Evolutionary conservation across 2,797 vertebrate species (phyloP).

Genomic region (Siniperca scherzeri): DNA sequence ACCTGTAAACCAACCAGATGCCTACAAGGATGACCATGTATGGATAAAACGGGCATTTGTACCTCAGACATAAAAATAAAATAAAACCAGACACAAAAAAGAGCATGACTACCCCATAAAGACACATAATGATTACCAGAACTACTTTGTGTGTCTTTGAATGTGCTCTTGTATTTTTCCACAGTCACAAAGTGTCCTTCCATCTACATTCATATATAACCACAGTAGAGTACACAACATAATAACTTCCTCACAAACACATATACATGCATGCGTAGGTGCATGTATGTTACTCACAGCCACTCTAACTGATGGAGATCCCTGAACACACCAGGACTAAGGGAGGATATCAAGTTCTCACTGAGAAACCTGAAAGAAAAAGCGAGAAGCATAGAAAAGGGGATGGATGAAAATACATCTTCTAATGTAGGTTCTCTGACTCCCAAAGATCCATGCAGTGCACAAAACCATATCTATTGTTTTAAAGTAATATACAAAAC

Average conservation of each 20-base stretch:
- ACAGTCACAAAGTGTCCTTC: neutral
- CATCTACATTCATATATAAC: neutral
- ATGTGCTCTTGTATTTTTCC: neutral
- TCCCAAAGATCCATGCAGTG: neutral
- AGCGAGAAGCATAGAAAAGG: slow-evolving; percentile 3
- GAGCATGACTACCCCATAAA: neutral
- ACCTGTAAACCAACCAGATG: slow-evolving; percentile 1
- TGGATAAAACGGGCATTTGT: neutral
- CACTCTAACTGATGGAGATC: slow-evolving; percentile 86
- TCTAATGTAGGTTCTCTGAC: neutral
- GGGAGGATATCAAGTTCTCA: slow-evolving; percentile 83
- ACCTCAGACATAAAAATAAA: neutral
- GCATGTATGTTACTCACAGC: slow-evolving; percentile 83
- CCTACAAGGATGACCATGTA: neutral
- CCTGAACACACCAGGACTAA: slow-evolving; percentile 86
- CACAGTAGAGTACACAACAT: neutral
- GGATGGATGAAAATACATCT: neutral
- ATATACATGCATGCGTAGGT: neutral
- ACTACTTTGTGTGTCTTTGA: neutral
- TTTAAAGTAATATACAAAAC: neutral
- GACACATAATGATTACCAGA: neutral
- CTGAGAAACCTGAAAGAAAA: slow-evolving; percentile 84
- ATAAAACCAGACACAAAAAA: neutral
- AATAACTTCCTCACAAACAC: neutral
- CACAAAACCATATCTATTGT: neutral